Percentiles rank a stretch among this genome's conserved stretches.
phyloP scores from a whole-genome alignment of 2,888 invertebrate genomes.

The Parthenolecanium corni region DNA sequence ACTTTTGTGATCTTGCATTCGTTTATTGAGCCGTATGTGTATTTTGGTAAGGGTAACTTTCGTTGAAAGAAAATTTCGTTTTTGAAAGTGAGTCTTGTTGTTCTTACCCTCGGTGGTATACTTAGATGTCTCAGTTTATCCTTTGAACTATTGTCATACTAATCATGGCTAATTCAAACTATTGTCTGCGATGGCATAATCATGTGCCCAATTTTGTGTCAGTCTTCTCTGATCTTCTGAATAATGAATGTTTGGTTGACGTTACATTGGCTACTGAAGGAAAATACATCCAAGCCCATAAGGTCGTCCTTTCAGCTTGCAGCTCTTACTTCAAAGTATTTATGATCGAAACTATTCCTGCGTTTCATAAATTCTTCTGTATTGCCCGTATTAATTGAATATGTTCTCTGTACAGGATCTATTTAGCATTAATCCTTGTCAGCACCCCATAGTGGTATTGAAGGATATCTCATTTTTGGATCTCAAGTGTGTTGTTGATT shows the following conservation, averaged over 20 bases:
- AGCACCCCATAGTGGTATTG: slow-evolving; percentile 78
- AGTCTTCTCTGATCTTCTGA: slow-evolving; percentile 70
- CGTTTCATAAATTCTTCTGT: not conserved
- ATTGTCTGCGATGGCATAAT: slow-evolving; percentile 81
- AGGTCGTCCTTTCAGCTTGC: slow-evolving; percentile 79
- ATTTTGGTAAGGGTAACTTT: no score
- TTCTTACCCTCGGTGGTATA: not conserved
- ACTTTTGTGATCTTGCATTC: no score
- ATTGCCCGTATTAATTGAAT: not conserved
- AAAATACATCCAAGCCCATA: slow-evolving; percentile 74
- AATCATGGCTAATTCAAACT: slow-evolving; percentile 58
- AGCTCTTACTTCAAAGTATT: slow-evolving; percentile 83
- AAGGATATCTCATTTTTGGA: slow-evolving; percentile 80
- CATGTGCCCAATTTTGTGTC: slow-evolving; percentile 87
- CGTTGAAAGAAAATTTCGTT: no score
- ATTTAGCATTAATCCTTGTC: slow-evolving; percentile 74
- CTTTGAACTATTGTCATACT: not conserved
- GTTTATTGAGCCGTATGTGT: not conserved
- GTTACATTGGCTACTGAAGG: slow-evolving; percentile 87
- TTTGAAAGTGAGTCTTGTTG: no score
- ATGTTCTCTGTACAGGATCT: slow-evolving; percentile 48
- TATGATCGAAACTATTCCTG: slow-evolving; percentile 12
- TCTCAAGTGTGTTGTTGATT: slow-evolving; percentile 76
- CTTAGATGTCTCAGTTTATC: not conserved
- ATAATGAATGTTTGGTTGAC: slow-evolving; percentile 74